Base-by-base conservation (phyloP, 2,888 invertebrate species). In the Sarcophaga subvicina region DNA sequence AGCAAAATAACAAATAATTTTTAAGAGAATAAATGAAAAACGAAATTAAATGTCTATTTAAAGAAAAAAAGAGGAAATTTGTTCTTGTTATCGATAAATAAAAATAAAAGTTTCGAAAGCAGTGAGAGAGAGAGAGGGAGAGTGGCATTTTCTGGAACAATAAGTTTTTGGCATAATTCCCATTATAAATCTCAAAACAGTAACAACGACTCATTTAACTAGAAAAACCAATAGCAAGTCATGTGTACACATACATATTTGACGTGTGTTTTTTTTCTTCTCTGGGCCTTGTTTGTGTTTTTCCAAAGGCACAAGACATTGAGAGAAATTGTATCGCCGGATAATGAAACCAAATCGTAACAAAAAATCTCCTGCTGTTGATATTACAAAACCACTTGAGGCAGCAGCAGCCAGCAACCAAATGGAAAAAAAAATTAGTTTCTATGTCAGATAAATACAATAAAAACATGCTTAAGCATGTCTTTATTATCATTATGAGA, bases 161-260 rank as follows among this genome's bases (percentile, higher is more conserved):
- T 84, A 72, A 60, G 4, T 82, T 84, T 87, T 82, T 87, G 84
- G 84, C 84, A 84, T 66, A 67, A 76, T 80, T 84, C 84, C 83
- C 79, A 87, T 72, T 84, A 54, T 14, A 54, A 87, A 80, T 72
- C 37, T 37, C 37, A 37, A 37, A 37, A 81, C 71, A 76, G 79
- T 63, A 80, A 84, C 78, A 70, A 37, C 37, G 17, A 84, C 66
- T 84, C 75, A 84, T 80, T 84, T 84, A 87, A 81, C 71, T 63
- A 77, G 70, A 82, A 82, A 71, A 76, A 80, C 20, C 71, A 72
- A 60, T 6, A 75, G 12, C 77, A 86, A 54, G 78, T 78, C 78
- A 80, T 77, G 27, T 81, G 80, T 75, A 75, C 67, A 83, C 67
- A 37, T 37, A 37, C 37, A 54, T 17, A 66, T 69, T 86, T 81